phyloP scores from a whole-genome alignment of 2,888 invertebrate species.

The Yponomeuta cagnagella region DNA sequence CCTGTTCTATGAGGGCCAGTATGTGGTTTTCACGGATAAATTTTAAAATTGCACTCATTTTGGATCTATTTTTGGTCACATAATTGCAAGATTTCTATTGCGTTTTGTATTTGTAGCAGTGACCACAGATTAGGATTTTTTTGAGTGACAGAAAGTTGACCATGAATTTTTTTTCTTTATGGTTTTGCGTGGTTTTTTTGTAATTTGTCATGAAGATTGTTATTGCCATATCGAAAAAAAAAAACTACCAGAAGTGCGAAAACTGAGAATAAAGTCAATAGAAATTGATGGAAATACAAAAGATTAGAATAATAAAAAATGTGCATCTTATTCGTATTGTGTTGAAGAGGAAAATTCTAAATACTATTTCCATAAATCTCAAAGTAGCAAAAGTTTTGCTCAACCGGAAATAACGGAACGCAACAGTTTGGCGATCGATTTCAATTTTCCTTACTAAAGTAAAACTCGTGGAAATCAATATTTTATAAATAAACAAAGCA shows the following conservation, averaged over 20 bases:
- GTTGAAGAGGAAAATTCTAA: no score
- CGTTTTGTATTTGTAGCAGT: slow-evolving; percentile 8
- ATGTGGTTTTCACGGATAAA: slow-evolving; percentile 82
- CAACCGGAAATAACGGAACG: slow-evolving; percentile 14
- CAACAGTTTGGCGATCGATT: slow-evolving; percentile 11
- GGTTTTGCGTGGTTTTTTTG: not conserved
- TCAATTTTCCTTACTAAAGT: not conserved
- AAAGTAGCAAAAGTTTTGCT: no score
- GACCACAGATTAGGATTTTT: not conserved
- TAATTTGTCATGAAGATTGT: not conserved
- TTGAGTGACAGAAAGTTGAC: slow-evolving; percentile 3
- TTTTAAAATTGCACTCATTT: slow-evolving; percentile 79
- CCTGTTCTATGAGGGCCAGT: slow-evolving; percentile 80
- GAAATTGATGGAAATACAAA: no score
- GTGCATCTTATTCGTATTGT: no score
- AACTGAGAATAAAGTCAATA: no score
- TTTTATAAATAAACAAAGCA: slow-evolving; percentile 15
- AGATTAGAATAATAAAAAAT: no score
- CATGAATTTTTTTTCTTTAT: slow-evolving; percentile 6
- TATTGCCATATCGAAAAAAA: no score
- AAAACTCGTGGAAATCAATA: slow-evolving; percentile 14
- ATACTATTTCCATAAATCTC: no score
- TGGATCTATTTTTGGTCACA: slow-evolving; percentile 7
- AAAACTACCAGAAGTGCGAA: no score
- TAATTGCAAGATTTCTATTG: slow-evolving; percentile 6